These are phyloP conservation scores for Xiphorhynchus elegans DNA, from an alignment of 2,113 vertebrate species.

Conservation along the genomic window DNA sequence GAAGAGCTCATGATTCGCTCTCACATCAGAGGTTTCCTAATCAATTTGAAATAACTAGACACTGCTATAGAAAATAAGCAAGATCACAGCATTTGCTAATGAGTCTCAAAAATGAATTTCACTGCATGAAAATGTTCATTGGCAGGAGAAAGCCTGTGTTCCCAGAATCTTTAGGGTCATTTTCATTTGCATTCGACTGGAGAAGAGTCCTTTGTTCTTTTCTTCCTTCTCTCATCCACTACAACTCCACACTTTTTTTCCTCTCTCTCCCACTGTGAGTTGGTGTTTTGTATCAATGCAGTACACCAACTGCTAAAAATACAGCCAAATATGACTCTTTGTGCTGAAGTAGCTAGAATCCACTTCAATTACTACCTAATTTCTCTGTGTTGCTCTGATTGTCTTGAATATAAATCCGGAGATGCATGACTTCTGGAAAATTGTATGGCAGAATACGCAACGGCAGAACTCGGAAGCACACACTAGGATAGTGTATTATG, in stretches of 20 bases:
- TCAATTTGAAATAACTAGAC: slow-evolving; percentile 77
- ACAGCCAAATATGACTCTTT: slow-evolving; percentile 59
- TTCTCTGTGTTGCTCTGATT: slow-evolving; percentile 51
- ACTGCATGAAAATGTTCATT: slow-evolving; percentile 77
- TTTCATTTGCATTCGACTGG: slow-evolving; percentile 78
- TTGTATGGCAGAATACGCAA: slow-evolving; percentile 27
- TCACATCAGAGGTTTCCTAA: slow-evolving; percentile 76
- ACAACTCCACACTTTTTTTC: neutral
- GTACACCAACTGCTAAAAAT: slow-evolving; percentile 68
- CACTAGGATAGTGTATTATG: neutral
- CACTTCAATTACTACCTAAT: slow-evolving; percentile 72
- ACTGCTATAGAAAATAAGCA: slow-evolving; percentile 75
- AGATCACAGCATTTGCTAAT: slow-evolving; percentile 79
- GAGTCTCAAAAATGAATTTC: slow-evolving; percentile 80
- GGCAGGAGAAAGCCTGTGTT: slow-evolving; percentile 72
- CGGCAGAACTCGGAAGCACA: neutral
- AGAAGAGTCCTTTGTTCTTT: slow-evolving; percentile 75
- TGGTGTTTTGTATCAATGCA: slow-evolving; percentile 58
- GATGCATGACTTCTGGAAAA: slow-evolving; percentile 39
- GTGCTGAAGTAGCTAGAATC: slow-evolving; percentile 60
- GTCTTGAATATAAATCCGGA: slow-evolving; percentile 52
- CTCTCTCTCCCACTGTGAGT: neutral
- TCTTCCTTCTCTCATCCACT: slow-evolving; percentile 51
- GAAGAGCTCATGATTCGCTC: slow-evolving; percentile 67
- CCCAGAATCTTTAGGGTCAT: slow-evolving; percentile 74